Conservation (phyloP, 2,888 invertebrate species). For the Polymixis lichenea region DNA sequence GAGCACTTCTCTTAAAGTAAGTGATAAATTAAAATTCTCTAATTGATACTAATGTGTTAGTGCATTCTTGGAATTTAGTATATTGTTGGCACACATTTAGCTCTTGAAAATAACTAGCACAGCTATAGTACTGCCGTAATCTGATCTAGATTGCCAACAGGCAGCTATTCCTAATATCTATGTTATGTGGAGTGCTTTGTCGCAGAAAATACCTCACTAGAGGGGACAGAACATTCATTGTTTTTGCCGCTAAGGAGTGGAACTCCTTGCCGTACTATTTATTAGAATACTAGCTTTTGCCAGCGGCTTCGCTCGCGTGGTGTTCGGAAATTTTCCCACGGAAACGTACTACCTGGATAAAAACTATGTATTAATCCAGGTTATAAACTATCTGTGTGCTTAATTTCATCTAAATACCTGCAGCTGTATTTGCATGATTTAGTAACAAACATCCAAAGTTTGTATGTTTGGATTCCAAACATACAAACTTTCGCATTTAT, state of each 20-base stretch:
- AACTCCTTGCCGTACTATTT: neutral
- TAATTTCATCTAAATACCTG: too few species aligned
- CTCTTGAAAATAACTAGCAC: slow-evolving; percentile 44
- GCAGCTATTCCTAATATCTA: slow-evolving; percentile 20
- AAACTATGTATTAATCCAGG: too few species aligned
- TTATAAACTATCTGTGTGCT: too few species aligned
- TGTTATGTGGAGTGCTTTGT: slow-evolving; percentile 31
- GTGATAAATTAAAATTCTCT: slow-evolving; percentile 29
- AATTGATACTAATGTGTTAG: slow-evolving; percentile 36
- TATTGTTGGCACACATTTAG: slow-evolving; percentile 54
- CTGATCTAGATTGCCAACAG: slow-evolving; percentile 37
- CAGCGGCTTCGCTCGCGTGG: too few species aligned
- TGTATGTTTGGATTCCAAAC: too few species aligned
- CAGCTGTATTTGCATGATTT: too few species aligned
- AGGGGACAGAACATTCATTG: neutral
- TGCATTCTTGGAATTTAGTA: slow-evolving; percentile 40
- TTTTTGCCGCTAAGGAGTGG: neutral
- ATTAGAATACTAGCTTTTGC: too few species aligned
- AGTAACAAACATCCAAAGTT: too few species aligned
- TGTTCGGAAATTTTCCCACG: too few species aligned
- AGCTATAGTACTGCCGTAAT: slow-evolving; percentile 37
- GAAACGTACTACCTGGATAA: too few species aligned
- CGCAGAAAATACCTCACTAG: neutral
- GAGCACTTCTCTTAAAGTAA: slow-evolving; percentile 16
- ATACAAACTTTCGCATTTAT: too few species aligned